phyloP scores from a whole-genome alignment of 2,797 vertebrate species.

The Zalophus californianus region DNA sequence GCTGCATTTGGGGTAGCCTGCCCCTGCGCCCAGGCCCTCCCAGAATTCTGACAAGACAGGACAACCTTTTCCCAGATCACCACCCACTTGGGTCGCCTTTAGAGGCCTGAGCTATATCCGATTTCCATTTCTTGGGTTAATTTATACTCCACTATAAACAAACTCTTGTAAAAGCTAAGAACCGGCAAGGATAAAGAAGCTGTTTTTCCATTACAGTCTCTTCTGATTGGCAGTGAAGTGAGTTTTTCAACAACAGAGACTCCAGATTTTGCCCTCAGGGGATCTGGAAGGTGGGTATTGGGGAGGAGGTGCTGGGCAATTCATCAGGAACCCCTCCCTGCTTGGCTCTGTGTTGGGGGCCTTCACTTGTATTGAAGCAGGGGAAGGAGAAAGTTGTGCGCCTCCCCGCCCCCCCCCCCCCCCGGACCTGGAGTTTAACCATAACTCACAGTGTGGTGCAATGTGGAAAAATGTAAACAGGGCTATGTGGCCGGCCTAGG shows the following conservation, averaged over 20 bases:
- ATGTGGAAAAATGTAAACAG: conserved; percentile 68
- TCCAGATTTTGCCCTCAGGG: background rate
- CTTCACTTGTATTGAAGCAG: conserved; percentile 3
- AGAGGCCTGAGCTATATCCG: conserved; percentile 34
- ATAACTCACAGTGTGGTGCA: conserved; percentile 57
- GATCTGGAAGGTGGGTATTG: background rate
- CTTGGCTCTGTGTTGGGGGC: background rate
- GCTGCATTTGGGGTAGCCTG: background rate
- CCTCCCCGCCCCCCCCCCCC: rapidly evolving
- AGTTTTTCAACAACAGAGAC: conserved; percentile 45
- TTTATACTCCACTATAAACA: conserved; percentile 72
- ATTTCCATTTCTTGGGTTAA: conserved; percentile 76
- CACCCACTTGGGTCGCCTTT: background rate
- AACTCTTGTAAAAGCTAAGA: conserved; percentile 66
- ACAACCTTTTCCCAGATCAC: conserved; percentile 27
- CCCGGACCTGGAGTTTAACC: conserved; percentile 36
- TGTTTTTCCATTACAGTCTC: conserved; percentile 50
- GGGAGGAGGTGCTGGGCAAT: background rate
- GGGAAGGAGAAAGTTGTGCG: background rate
- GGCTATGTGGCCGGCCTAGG: conserved; percentile 38
- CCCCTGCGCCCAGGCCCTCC: background rate
- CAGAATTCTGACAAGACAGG: conserved; percentile 44
- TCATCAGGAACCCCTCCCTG: background rate
- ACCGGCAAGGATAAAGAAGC: conserved; percentile 59
- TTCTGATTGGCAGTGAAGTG: conserved; percentile 48